Conservation (phyloP, 2,113 vertebrate genomes). For the Megaleporinus macrocephalus region DNA sequence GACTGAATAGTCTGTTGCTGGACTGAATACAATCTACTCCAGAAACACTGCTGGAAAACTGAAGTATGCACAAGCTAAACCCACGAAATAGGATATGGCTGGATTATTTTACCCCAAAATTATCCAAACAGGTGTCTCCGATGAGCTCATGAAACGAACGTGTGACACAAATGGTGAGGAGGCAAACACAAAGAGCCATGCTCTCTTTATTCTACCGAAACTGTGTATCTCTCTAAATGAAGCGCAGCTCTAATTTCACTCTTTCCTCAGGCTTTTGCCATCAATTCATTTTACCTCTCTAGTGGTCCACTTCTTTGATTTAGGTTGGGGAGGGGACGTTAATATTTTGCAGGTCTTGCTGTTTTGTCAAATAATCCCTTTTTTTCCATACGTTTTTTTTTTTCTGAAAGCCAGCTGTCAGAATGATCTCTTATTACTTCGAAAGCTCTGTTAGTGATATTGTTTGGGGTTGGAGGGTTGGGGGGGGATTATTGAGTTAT, state of each 20-base stretch:
- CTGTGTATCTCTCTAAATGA: conserved; percentile 58
- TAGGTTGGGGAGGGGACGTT: conserved; percentile 57
- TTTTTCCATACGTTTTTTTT: neutral
- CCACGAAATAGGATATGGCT: conserved; percentile 32
- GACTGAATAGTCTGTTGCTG: neutral
- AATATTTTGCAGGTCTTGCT: conserved; percentile 58
- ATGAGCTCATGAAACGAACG: conserved; percentile 68
- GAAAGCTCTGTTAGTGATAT: conserved; percentile 63
- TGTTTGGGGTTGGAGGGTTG: conserved; percentile 31
- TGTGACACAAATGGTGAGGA: conserved; percentile 63
- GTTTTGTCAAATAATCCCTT: conserved; percentile 41
- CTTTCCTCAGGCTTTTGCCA: conserved; percentile 67
- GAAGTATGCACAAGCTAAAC: conserved; percentile 35
- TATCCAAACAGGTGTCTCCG: conserved; percentile 41
- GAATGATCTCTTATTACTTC: conserved; percentile 69
- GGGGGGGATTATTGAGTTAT: conserved; percentile 21
- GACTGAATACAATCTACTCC: neutral
- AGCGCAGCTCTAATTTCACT: conserved; percentile 64
- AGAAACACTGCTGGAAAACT: conserved; percentile 17
- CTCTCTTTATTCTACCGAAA: conserved; percentile 64
- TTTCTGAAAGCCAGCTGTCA: conserved; percentile 45
- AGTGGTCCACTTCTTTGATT: conserved; percentile 59
- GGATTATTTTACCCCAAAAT: conserved; percentile 49
- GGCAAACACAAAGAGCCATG: conserved; percentile 63
- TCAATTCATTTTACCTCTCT: conserved; percentile 70